Percentiles rank a stretch among this genome's conserved stretches.
Conservation (phyloP, 2,888 invertebrate species). For the Dascillus cervinus region DNA sequence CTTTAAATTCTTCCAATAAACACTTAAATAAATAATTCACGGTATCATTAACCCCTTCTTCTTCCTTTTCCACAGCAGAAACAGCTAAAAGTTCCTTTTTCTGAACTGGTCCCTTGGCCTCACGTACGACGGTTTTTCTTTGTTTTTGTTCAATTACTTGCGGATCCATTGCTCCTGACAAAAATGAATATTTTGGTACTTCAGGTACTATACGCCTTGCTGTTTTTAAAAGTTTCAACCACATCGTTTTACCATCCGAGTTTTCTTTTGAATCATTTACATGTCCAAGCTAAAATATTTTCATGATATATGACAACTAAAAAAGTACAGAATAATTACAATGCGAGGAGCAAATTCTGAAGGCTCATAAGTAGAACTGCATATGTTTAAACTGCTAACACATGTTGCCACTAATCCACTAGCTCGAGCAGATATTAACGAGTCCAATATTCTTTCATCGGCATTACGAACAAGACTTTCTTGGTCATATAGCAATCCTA, state of each 20-base stretch:
- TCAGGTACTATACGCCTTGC: conserved; percentile 29
- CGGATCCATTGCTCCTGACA: conserved; percentile 46
- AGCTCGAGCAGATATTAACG: conserved; percentile 31
- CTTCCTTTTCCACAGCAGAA: conserved; percentile 45
- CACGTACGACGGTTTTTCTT: conserved; percentile 22
- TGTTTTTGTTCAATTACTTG: conserved; percentile 34
- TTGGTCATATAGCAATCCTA: conserved; percentile 25
- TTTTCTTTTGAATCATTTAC: conserved; percentile 23
- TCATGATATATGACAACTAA: conserved; percentile 1
- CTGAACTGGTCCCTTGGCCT: conserved; percentile 30
- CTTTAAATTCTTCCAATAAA: conserved; percentile 41
- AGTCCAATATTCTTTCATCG: conserved; percentile 36
- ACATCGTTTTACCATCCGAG: conserved; percentile 36
- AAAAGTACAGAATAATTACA: conserved; percentile 29
- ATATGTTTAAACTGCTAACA: conserved; percentile 33
- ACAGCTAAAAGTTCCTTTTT: conserved; percentile 47
- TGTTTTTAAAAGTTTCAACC: conserved; percentile 32
- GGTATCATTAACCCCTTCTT: conserved; percentile 50
- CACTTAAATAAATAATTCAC: conserved; percentile 46
- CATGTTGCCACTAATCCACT: conserved; percentile 33
- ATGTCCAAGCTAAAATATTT: conserved; percentile 5
- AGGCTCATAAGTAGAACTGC: conserved; percentile 44
- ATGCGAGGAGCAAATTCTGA: conserved; percentile 45
- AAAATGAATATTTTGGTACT: conserved; percentile 33
- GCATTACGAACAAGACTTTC: conserved; percentile 30